These are phyloP conservation scores for Phoenicopterus ruber DNA, from an alignment of 2,113 vertebrate species.

Conservation along the genomic window DNA sequence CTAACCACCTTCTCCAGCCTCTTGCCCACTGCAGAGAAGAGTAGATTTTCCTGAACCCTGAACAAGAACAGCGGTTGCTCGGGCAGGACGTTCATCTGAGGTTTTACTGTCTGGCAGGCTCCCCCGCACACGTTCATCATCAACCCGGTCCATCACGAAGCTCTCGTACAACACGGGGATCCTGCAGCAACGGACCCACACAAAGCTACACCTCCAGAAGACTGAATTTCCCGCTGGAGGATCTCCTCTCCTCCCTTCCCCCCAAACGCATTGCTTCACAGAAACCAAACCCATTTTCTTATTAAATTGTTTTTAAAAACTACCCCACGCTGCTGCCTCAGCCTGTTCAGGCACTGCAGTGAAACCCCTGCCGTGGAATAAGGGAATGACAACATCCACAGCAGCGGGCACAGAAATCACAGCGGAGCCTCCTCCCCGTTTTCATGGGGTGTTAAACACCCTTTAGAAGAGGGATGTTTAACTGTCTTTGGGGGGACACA, in stretches of 20 bases:
- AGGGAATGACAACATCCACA: accelerated
- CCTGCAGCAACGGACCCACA: background rate
- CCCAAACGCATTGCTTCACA: accelerated
- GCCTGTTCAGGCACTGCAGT: background rate
- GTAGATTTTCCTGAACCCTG: background rate
- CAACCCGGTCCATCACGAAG: background rate
- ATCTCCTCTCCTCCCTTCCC: background rate
- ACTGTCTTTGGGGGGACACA: background rate
- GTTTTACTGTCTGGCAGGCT: background rate
- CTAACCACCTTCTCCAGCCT: background rate
- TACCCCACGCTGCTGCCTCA: background rate
- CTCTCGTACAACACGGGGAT: background rate
- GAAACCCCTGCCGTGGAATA: accelerated
- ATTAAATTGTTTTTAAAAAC: background rate
- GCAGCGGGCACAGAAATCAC: accelerated
- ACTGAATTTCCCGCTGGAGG: background rate
- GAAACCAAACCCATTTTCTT: background rate
- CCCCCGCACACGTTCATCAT: accelerated
- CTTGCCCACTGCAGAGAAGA: background rate
- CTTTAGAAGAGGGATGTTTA: background rate
- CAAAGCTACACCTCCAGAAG: background rate
- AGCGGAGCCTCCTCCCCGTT: background rate
- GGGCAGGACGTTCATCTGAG: background rate
- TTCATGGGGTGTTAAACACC: accelerated
- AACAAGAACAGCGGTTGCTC: accelerated